Base-by-base conservation (phyloP, 2,797 vertebrate species). In the Macroramphosus scolopax region DNA sequence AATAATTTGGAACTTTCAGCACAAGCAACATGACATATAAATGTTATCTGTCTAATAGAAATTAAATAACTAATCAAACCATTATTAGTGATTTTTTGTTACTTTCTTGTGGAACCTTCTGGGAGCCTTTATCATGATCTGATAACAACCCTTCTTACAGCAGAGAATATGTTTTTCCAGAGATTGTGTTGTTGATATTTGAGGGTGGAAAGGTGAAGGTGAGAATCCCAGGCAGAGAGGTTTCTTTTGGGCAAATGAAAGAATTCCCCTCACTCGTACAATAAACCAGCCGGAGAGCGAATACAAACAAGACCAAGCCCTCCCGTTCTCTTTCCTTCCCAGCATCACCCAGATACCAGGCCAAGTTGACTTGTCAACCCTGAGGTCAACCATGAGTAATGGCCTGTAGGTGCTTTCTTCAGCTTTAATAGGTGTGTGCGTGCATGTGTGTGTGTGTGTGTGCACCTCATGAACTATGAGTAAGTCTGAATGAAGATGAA, bases 381-480 rank as follows among this genome's bases (percentile, higher is more conserved):
- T 30, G 51, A 64, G 80, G 79, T 85, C 78, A 82, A 50, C 25
- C 26, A 68, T 83, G 80, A 85, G 73, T 83, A 82, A 83, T 84
- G 72, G 52, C 12, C 70, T 10, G 14, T 49, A 45, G 66, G 61
- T 46, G 57, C 57, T 63, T 64, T 49, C 73, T 59, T 43, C 41
- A 32, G 34, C n/a, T 31, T 30, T 40, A 18, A 35, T 12, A 13
- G 63, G 26, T 67, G 49, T 50, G 14, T 31, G 51, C 33, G 40
- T 36, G 49, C 40, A 33, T 45, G 12, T 28, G 48, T 34, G 48
- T 30, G 28, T 36, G 32, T 46, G 46, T 28, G 44, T 24, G 33
- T 51, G 33, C 33, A 40, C 34, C 44, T 49, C 9, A 31, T 63
- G 57, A 61, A 52, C 33, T 53, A 30, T 31, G 26, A 49, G 32